Base-by-base conservation (phyloP, 2,113 vertebrate genomes). In the Nematolebias whitei region DNA sequence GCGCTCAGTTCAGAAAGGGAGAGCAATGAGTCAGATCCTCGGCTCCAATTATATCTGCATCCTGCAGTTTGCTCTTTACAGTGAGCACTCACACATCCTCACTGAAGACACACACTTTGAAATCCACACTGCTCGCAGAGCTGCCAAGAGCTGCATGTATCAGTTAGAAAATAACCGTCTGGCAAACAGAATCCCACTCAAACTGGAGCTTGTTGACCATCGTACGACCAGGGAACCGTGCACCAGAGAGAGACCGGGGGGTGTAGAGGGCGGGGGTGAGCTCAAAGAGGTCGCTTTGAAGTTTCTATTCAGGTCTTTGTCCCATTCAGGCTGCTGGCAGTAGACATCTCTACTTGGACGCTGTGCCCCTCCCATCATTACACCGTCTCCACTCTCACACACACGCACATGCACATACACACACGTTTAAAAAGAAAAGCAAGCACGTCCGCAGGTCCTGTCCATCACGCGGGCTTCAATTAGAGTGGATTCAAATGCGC, bases 241-340 rank as follows among this genome's bases (percentile, higher is more conserved):
- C 76, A 80, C 76, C 63, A 29, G 70, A 13, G 44, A 51, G 40
- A 14, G 19, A n/a, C n/a, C n/a, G 20, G 1, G 51, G 35, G 35
- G 12, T n/a, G n/a, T 44, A 9, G 15, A n/a, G 14, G 35, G 41
- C 62, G 74, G 38, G 49, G 59, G 57, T 16, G 79, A 67, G 72
- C 85, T 90, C 85, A 80, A 84, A 85, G 83, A 83, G 86, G 83
- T 88, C 68, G 85, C 91, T 92, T 92, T 91, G 90, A 92, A 91
- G 91, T 91, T 90, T 88, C 89, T 88, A 90, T 92, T 90, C 88
- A 89, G 84, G 84, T 82, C 89, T 91, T 92, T 91, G 90, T 92
- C 86, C 87, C 86, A 88, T 90, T 88, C 86, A 92, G 84, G 55
- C 82, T 82, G 71, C 78, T 90, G 88, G 89, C 87, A 91, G 87